Percentiles rank a stretch among this genome's conserved stretches.
Conservation (phyloP, 2,888 invertebrate genomes). For the Drosophila paranaensis region DNA sequence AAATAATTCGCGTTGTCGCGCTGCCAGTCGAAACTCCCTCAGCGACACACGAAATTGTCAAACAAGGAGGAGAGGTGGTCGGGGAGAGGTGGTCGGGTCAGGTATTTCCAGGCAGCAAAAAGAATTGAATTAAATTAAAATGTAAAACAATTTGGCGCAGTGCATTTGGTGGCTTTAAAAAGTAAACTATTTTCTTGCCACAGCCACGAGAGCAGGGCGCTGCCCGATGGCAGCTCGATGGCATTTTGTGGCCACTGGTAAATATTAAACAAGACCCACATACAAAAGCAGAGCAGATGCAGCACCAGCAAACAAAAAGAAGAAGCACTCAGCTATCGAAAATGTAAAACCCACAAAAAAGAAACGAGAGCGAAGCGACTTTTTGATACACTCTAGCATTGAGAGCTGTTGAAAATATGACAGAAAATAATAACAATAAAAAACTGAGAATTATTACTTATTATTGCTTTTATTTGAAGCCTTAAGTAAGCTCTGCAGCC, state of each 20-base stretch:
- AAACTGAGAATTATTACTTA: too few species aligned
- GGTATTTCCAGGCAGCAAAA: neutral
- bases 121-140: slow-evolving; percentile 59
- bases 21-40: slow-evolving; percentile 9
- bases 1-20: slow-evolving; percentile 27
- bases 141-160: slow-evolving; percentile 49
- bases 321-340: neutral
- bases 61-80: slow-evolving; percentile 6
- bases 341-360: neutral
- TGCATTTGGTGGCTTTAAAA: slow-evolving; percentile 29
- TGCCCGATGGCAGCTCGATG: neutral
- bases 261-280: slow-evolving; percentile 19
- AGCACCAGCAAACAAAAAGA: neutral
- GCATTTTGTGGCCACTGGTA: slow-evolving; percentile 23
- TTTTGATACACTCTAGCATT: neutral
- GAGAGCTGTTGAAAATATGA: neutral
- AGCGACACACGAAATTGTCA: slow-evolving; percentile 27
- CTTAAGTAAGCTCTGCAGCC: too few species aligned
- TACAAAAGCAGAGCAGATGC: neutral
- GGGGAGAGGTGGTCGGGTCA: neutral
- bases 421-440: too few species aligned
- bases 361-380: neutral
- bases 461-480: too few species aligned
- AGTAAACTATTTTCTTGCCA: slow-evolving; percentile 46
- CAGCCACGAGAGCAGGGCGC: neutral